Conservation (phyloP, 2,797 vertebrate genomes). For the Schizopygopsis pylzovi region DNA sequence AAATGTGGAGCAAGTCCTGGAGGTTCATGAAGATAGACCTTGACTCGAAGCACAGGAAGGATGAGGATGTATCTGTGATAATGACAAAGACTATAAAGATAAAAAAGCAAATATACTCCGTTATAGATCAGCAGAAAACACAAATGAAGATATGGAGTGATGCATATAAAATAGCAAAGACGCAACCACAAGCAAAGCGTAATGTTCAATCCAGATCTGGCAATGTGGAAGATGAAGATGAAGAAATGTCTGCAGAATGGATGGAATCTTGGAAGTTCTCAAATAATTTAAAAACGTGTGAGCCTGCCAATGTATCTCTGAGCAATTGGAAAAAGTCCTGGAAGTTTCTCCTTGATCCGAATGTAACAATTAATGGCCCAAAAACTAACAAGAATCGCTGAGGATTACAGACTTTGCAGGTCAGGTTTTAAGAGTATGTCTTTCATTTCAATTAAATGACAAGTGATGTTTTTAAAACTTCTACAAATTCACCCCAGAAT, state of each 20-base stretch:
- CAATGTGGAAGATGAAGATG: constrained; percentile 20
- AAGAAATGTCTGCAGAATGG: constrained; percentile 42
- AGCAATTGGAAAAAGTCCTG: constrained; percentile 51
- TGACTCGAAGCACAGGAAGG: not conserved
- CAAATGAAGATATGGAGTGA: constrained; percentile 45
- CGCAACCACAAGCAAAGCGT: constrained; percentile 16
- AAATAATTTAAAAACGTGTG: constrained; percentile 13
- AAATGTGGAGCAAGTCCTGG: constrained; percentile 64
- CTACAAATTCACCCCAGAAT: not conserved
- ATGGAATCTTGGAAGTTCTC: constrained; percentile 53
- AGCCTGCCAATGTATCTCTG: constrained; percentile 28
- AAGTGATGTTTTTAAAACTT: not conserved
- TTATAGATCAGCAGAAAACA: constrained; percentile 30
- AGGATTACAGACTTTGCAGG: not conserved
- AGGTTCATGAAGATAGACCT: constrained; percentile 58
- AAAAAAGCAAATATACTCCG: constrained; percentile 11
- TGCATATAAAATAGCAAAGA: constrained; percentile 48
- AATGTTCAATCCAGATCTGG: not conserved
- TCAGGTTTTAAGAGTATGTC: not conserved
- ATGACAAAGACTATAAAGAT: constrained; percentile 1
- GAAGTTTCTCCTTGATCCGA: constrained; percentile 47
- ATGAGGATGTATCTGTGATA: constrained; percentile 23
- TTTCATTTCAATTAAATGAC: not conserved
- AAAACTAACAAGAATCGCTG: constrained; percentile 21
- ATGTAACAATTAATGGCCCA: constrained; percentile 10